A percentile compares a stretch with the other conserved stretches of the same genome.
phyloP scores from a whole-genome alignment of 2,888 invertebrate species.

The Zaprionus lineosus region DNA sequence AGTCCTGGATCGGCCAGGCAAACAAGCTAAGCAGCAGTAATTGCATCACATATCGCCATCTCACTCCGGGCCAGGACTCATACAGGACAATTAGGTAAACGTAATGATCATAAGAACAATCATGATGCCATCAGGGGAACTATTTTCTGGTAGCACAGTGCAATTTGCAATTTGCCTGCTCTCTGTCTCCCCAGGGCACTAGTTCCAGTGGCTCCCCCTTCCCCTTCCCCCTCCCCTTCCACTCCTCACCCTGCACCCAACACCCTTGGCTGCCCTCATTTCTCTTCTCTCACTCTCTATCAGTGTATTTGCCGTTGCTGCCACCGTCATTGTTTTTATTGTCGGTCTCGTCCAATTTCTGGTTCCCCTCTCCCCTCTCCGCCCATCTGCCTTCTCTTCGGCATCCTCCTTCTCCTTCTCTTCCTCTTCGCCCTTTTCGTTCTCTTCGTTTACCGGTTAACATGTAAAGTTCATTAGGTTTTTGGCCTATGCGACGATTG shows the following conservation, averaged over 20 bases:
- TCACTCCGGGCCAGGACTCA: too few relatives aligned
- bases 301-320: neutral
- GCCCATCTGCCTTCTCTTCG: neutral
- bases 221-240: neutral
- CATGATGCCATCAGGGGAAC: conserved; percentile 16
- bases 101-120: too few relatives aligned
- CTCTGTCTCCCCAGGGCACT: too few relatives aligned
- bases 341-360: too few relatives aligned
- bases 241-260: too few relatives aligned
- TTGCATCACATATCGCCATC: too few relatives aligned
- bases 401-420: neutral
- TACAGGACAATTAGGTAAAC: too few relatives aligned
- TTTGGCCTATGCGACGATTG: conserved; percentile 67
- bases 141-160: conserved; percentile 19
- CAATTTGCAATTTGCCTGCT: conserved; percentile 14
- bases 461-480: conserved; percentile 74
- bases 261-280: too few relatives aligned
- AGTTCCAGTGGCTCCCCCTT: too few relatives aligned
- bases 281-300: too few relatives aligned
- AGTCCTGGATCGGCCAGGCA: too few relatives aligned
- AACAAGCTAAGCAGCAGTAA: too few relatives aligned
- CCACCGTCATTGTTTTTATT: conserved; percentile 27
- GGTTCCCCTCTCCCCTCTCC: neutral
- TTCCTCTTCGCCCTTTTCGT: conserved; percentile 8
- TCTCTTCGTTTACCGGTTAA: conserved; percentile 49